A percentile compares a stretch with the other conserved stretches of the same genome.
Evolutionary conservation across 1,140 invertebrate genomes (phyloP).

Genomic region (Andricus grossulariae): DNA sequence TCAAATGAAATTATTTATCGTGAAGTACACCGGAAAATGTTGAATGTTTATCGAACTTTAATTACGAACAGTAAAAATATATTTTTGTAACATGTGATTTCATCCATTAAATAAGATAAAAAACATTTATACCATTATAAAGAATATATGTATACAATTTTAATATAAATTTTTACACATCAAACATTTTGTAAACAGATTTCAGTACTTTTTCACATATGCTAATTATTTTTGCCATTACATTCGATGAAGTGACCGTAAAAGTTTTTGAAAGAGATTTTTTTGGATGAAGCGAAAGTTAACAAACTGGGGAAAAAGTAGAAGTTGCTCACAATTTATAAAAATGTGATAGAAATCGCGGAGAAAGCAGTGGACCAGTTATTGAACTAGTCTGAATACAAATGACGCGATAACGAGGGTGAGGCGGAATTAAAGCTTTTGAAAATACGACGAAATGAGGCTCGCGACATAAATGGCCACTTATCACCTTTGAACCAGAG

Average conservation of each 20-base stretch:
- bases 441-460: slow-evolving; percentile 36
- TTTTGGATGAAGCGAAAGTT: background rate
- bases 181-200: too few species aligned
- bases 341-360: slow-evolving; percentile 8
- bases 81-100: too few species aligned
- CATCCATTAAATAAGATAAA: too few species aligned
- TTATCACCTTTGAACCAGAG: slow-evolving; percentile 37
- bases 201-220: too few species aligned
- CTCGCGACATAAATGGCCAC: slow-evolving; percentile 42
- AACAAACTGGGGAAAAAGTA: background rate
- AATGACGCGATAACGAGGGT: slow-evolving; percentile 11
- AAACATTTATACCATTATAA: too few species aligned
- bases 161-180: too few species aligned
- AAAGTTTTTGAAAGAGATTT: background rate
- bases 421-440: slow-evolving; percentile 30
- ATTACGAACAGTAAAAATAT: too few species aligned
- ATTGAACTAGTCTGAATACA: slow-evolving; percentile 24
- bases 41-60: too few species aligned
- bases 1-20: slow-evolving; percentile 47
- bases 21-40: background rate
- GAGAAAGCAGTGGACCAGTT: slow-evolving; percentile 21
- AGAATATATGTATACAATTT: too few species aligned
- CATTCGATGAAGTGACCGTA: background rate
- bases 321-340: background rate
- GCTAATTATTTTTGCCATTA: too few species aligned